These are phyloP conservation scores for Erethizon dorsatum DNA, from an alignment of 2,797 vertebrate genomes.

Conservation along the genomic window DNA sequence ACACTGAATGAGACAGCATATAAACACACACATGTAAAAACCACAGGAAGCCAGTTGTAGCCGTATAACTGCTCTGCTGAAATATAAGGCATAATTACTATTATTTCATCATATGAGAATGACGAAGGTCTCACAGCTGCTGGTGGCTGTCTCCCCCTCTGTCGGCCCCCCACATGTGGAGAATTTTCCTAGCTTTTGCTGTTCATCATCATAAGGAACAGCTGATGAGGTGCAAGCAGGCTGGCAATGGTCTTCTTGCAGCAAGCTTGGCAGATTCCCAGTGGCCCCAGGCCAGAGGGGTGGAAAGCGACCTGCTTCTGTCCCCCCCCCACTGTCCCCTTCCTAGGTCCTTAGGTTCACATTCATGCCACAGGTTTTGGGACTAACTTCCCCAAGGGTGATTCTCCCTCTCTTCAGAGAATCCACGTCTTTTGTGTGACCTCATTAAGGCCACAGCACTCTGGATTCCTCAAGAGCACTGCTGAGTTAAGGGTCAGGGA, in stretches of 20 bases:
- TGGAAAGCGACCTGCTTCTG: neutral
- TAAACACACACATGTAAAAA: slow-evolving; percentile 55
- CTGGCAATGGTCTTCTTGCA: neutral
- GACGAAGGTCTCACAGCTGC: slow-evolving; percentile 65
- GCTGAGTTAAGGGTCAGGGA: neutral
- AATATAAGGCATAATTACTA: slow-evolving; percentile 73
- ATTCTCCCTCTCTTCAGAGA: neutral
- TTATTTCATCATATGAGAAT: slow-evolving; percentile 67
- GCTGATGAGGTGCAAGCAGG: slow-evolving; percentile 5
- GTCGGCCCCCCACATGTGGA: neutral
- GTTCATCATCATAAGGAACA: slow-evolving; percentile 38
- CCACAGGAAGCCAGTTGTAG: slow-evolving; percentile 18
- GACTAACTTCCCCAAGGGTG: neutral
- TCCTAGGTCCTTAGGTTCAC: neutral
- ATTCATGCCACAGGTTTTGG: neutral
- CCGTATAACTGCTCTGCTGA: slow-evolving; percentile 59
- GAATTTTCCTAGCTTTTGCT: slow-evolving; percentile 64
- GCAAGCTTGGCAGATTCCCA: neutral
- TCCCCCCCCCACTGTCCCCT: neutral
- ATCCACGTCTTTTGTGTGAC: neutral
- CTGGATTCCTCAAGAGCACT: neutral
- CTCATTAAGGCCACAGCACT: neutral
- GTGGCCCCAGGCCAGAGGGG: neutral
- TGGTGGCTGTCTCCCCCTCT: slow-evolving; percentile 31
- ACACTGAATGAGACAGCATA: neutral